Conservation (phyloP, 2,797 vertebrate species). For the Hydrophis major region DNA sequence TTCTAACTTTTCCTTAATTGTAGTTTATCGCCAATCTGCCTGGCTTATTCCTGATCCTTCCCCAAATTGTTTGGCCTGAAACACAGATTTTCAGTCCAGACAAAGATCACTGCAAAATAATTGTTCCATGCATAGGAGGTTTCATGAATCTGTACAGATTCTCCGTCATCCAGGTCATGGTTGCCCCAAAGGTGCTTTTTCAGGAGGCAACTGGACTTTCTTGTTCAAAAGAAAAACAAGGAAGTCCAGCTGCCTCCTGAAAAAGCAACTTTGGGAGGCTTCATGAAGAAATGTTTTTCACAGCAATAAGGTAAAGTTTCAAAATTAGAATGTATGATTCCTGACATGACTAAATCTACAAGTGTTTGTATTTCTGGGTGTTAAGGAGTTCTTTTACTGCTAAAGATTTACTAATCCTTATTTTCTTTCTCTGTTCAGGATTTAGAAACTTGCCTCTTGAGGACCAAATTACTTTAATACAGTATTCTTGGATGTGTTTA, state of each 20-base stretch:
- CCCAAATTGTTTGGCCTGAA: neutral
- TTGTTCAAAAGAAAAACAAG: too few relatives aligned
- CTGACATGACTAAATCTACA: neutral
- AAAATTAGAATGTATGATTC: neutral
- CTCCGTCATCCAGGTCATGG: too few relatives aligned
- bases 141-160: neutral
- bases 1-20: neutral
- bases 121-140: neutral
- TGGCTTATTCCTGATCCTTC: neutral
- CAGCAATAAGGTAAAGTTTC: neutral
- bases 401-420: neutral
- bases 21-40: neutral
- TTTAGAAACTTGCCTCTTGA: slow-evolving; percentile 97
- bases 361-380: neutral
- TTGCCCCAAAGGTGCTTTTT: too few relatives aligned
- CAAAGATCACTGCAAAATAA: neutral
- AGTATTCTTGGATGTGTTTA: slow-evolving; percentile 99
- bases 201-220: too few relatives aligned
- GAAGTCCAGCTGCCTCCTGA: too few relatives aligned
- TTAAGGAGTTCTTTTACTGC: neutral
- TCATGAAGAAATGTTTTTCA: neutral
- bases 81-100: neutral
- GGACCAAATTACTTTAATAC: slow-evolving; percentile 99
- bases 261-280: neutral
- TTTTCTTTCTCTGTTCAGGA: slow-evolving; percentile 77